phyloP scores from a whole-genome alignment of 2,113 vertebrate genomes.

The Notechis scutatus region DNA sequence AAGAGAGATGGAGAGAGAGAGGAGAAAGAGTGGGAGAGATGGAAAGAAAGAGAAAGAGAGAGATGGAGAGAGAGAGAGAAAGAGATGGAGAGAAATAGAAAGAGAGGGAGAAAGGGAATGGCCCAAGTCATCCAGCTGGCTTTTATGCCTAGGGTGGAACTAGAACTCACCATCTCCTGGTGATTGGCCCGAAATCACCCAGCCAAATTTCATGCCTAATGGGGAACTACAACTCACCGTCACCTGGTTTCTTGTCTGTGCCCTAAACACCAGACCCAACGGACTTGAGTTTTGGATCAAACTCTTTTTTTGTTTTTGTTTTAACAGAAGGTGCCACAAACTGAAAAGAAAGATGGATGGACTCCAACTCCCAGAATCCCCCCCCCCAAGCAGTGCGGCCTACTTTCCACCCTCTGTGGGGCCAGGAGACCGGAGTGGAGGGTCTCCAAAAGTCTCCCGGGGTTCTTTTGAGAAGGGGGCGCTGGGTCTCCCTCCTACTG shows the following conservation, averaged over 20 bases:
- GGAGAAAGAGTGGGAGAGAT: no score
- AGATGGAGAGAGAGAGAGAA: no score
- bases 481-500: neutral
- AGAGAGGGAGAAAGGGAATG: no score
- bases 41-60: no score
- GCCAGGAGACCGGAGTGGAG: no score
- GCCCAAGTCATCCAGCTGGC: neutral
- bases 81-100: no score
- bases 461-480: neutral
- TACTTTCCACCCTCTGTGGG: neutral
- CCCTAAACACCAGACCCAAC: neutral
- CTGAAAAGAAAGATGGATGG: neutral
- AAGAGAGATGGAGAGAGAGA: neutral
- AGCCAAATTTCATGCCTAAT: neutral
- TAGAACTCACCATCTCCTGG: neutral
- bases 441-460: neutral
- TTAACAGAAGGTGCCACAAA: neutral
- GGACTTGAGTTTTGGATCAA: neutral
- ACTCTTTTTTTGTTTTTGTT: neutral
- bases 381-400: no score
- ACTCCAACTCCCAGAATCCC: neutral
- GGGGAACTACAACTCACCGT: neutral
- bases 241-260: neutral
- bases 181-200: neutral
- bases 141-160: accelerated